Evolutionary conservation across 1,140 invertebrate species (phyloP), one percentile per base, ranked within the genome.

Genomic region (Temnothorax longispinosus): DNA sequence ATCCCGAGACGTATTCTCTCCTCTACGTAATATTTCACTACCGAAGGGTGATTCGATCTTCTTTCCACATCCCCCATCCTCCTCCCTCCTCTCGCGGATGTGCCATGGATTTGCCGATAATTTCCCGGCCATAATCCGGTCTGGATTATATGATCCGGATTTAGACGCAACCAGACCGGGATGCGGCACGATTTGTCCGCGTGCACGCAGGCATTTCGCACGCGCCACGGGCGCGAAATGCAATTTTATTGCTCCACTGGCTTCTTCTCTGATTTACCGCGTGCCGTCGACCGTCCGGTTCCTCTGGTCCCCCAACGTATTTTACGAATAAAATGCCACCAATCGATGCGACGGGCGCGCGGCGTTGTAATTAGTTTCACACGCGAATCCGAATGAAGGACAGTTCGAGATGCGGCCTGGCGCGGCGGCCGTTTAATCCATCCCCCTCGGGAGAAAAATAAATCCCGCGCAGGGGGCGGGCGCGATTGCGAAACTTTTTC

Each of bases 351-450:
- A n/a, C 21, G 41, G 21, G 10, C 75, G 56, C 38, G 44, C 35
- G 18, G 13, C 64, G 38, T 52, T 60, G 69, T 84, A 84, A 84
- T 84, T 75, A 82, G 80, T 72, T 27, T n/a, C 3, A 10, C 41
- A 60, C 41, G 13, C 27, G 35, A 35, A 60, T 82, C 27, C 67
- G 50, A 60, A 47, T 60, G 67, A 74, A 35, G 67, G 80, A 74
- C 69, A 72, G 67, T n/a, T 8, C 67, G 52, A 60, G 38, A 60
- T 62, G 54, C 27, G 27, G 78, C 38, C 15, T 58, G 52, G 18
- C 60, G 47, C 44, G 41, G 11, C 76, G 41, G 11, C 76, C 41
- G 27, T 62, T 69, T 80, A 52, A 69, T 80, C 62, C 62, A 47
- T 2, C 7, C 21, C 21, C 27, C 8, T n/a, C 18, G 38, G 47